Base-by-base conservation (phyloP, 1,140 invertebrate genomes). In the Saccostrea echinata region DNA sequence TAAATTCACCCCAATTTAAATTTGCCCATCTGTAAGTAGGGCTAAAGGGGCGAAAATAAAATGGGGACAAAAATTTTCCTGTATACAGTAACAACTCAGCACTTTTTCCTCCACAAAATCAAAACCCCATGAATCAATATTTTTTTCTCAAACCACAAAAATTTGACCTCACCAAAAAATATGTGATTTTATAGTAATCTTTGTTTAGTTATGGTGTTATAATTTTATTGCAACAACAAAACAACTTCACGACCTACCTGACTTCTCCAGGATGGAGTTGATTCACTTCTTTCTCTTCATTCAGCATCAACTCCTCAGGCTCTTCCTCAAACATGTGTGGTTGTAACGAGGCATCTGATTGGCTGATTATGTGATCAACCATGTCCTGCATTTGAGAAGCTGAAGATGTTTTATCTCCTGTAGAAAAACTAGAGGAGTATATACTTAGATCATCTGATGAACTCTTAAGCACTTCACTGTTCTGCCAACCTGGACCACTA, bases 321-420 rank as follows among this genome's bases (percentile, higher is more conserved):
- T 88, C 87, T 30, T 91, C 87, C 68, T 88, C 86, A 81, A 86
- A 85, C 84, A 88, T 85, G 21, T 76, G 86, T 13, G 53, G 86
- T 18, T 86, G 76, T 43, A 89, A 85, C 3, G 43, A 2, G 13
- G 52, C 51, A 87, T 87, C 82, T 52, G 86, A 80, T 68, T 88
- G 86, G 30, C 86, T 88, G 16, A 90, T 85, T 33, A 91, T 86
- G 76, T 86, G 84, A 81, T 91, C 88, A 24, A 89, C 85, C 53
- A 80, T 84, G 68, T 90, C 90, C 64, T 90, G 88, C 83, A 87
- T 64, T 55, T 88, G 76, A 16, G 84, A 84, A 21, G 82, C 86
- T 61, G 84, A 64, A 33, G 86, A 85, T 57, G 35, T 1, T 4
- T 53, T 51, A 4, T 76, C 68, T 76, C 2, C 13, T 24, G 68